A percentile compares a stretch with the other conserved stretches of the same genome.
phyloP scores from a whole-genome alignment of 1,140 invertebrate species.

The Lepidostoma basale region DNA sequence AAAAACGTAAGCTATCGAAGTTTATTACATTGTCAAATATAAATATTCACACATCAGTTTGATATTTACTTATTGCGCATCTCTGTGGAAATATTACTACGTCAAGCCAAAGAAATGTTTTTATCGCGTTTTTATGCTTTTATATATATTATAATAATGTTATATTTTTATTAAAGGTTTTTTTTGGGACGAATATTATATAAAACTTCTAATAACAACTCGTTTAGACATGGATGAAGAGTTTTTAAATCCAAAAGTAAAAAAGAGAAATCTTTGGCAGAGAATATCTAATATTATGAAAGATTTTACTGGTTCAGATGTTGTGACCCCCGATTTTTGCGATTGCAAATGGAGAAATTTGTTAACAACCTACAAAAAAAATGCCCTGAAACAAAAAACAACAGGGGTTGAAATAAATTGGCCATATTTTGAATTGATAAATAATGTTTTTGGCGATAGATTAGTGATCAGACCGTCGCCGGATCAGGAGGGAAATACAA shows the following conservation, averaged over 20 bases:
- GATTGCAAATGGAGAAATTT: not conserved
- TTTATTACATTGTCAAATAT: not conserved
- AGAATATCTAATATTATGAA: not conserved
- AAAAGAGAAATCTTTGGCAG: not conserved
- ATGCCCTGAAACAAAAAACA: not conserved
- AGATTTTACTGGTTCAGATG: not conserved
- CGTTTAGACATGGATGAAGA: not conserved
- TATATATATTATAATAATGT: not conserved
- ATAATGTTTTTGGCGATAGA: not conserved
- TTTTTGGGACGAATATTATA: not conserved
- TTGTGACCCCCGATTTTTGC: not conserved
- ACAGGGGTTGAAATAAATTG: not conserved
- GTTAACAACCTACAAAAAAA: not conserved
- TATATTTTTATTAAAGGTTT: not conserved
- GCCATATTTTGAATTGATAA: not conserved
- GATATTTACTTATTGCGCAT: not conserved
- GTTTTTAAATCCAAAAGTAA: not conserved
- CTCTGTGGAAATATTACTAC: not conserved
- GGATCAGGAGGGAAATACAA: not conserved
- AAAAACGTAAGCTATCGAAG: not conserved
- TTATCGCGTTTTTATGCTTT: not conserved
- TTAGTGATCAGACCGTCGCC: not conserved
- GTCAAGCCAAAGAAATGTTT: not conserved
- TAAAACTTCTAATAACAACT: not conserved
- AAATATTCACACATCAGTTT: not conserved